Base-by-base conservation (phyloP, 2,113 vertebrate species). In the Ptychochromis oligacanthus region DNA sequence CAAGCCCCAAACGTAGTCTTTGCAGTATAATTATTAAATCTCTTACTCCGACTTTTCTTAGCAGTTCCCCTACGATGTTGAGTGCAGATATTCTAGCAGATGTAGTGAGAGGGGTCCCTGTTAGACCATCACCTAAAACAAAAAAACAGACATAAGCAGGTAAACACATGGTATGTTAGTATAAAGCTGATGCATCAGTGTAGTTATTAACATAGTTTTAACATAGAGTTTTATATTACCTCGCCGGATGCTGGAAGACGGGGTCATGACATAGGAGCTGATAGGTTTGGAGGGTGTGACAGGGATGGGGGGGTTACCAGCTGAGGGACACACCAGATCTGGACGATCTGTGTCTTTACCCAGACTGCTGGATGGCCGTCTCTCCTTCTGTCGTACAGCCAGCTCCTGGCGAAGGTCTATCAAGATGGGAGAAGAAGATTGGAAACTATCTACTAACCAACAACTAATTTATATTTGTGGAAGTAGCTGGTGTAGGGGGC, bases 11-110 rank as follows among this genome's bases (percentile, higher is more conserved):
- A 22, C 8, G 8, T 0, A 34, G 26, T 1, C 49, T 24, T 72
- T 52, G 49, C 14, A 60, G 11, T 10, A 55, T 1, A 12, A n/a
- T n/a, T 54, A 46, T 40, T 2, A 70, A 26, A 84, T 43, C 28
- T 82, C 97, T 97, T 93, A 99, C 98, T 93, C 98, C 98, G 0
- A 99, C 98, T 98, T 99, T 99, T 82, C 97, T 95, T 65, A 99
- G 96, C 78, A 99, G 95, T 90, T 99, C 98, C 56, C 98, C 98
- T 4, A 99, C 98, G 0, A 99, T 99, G 91, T 98, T 99, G 38
- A 99, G 97, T 4, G 98, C 98, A 57, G 98, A 99, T 95, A 99
- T 99, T 82, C 98, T 96, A 59, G 98, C 97, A 0, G 98, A 98
- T 0, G 98, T 97, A 1, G 97, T 99, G 43, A 99, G 96, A 0